Base-by-base conservation (phyloP, 1,140 invertebrate genomes). In the Diploscapter pachys region DNA sequence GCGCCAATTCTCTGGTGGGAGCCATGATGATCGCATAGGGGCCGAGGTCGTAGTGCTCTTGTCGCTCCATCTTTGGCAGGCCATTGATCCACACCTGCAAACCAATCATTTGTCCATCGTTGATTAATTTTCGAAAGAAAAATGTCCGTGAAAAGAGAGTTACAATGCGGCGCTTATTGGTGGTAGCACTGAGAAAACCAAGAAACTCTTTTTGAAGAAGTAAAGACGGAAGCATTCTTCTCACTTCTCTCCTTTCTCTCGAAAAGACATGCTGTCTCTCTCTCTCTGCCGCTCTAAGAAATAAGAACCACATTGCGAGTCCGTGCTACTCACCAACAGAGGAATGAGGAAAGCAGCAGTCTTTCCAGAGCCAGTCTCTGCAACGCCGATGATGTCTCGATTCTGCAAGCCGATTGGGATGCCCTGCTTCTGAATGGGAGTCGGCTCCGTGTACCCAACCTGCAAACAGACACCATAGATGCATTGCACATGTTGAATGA, bases 11-110 rank as follows among this genome's bases (percentile, higher is more conserved):
- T 88, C 96, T 91, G 63, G 97, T 99, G 2, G 97, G 97, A 2
- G 97, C 96, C 84, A 99, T 89, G 84, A 99, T 99, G 53, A 99
- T 94, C 56, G 97, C 96, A 88, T 99, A 99, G 0, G 97, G 97
- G n/a, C 97, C 97, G 88, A 90, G 87, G 76, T 90, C 91, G 73
- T 93, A 92, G 31, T 82, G 80, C 55, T 91, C 92, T 63, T 69
- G 80, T n/a, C 52, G 78, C 85, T 95, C 94, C 81, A 93, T 93
- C 88, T 98, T 99, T 0, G 97, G 96, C 56, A 99, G 87, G 49
- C 93, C 94, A 80, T 95, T 94, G 86, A 99, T 99, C 97, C 97
- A 99, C 48, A 94, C 55, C 69, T 71, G 31, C 31, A 71, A 71
- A 71, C 13, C 2, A 56, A 69, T 6, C 31, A 8, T 53, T 11